Evolutionary conservation across 2,888 invertebrate genomes (phyloP).

Genomic region (Eretmocerus hayati): DNA sequence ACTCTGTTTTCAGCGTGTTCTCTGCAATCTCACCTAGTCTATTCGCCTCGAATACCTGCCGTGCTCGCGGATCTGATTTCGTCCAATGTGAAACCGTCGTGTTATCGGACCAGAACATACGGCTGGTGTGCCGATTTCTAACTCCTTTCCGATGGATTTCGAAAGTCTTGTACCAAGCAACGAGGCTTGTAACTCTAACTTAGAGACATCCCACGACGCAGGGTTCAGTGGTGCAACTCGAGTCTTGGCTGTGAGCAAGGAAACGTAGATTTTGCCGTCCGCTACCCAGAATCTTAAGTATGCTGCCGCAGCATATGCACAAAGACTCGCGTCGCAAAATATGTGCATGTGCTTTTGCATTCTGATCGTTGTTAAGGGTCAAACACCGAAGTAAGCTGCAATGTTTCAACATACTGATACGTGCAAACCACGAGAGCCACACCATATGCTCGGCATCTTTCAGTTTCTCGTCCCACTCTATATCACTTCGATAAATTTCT

Average conservation of each 20-base stretch:
- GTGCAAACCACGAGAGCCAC: background rate
- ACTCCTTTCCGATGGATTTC: conserved; percentile 3
- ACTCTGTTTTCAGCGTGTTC: conserved; percentile 10
- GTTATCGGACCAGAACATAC: conserved; percentile 14
- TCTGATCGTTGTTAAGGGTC: background rate
- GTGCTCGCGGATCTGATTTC: conserved; percentile 7
- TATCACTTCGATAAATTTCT: background rate
- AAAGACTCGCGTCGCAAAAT: conserved; percentile 1
- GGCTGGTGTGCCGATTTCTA: background rate
- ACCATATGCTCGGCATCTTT: background rate
- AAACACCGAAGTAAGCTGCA: conserved; percentile 2
- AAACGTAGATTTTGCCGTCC: background rate
- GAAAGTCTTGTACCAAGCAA: conserved; percentile 7
- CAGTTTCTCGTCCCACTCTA: conserved; percentile 2
- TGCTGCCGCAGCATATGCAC: background rate
- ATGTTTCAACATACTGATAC: background rate
- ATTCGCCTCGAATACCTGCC: conserved; percentile 16
- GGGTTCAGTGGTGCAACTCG: conserved; percentile 8
- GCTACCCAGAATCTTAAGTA: conserved; percentile 4
- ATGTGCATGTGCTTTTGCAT: background rate
- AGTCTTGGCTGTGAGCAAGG: conserved; percentile 4
- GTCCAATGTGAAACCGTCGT: conserved; percentile 19
- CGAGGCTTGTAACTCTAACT: conserved; percentile 19
- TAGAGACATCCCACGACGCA: conserved; percentile 15
- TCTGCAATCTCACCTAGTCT: conserved; percentile 24